Evolutionary conservation across 92 coral and sea anemone species (phyloP).

Genomic region (Ricordea florida): DNA sequence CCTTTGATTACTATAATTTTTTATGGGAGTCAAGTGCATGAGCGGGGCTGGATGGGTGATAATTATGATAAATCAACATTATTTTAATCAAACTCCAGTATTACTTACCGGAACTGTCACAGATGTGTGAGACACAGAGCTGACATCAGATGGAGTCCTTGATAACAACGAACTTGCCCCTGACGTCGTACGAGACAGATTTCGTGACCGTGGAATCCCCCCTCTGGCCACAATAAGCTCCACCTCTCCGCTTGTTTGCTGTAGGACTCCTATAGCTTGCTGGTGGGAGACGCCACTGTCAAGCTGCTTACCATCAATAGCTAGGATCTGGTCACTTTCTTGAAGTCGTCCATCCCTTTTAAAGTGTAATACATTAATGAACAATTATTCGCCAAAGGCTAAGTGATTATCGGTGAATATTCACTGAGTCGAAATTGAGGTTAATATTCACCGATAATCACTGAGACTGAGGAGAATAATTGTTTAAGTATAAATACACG

Average conservation of each 20-base stretch:
- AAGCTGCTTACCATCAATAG: slow-evolving; percentile 87
- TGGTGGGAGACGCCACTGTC: slow-evolving; percentile 96
- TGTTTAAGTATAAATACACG: too few relatives aligned
- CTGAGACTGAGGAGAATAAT: too few relatives aligned
- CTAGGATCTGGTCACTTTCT: slow-evolving; percentile 97
- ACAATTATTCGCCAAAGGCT: too few relatives aligned
- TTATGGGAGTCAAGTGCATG: too few relatives aligned
- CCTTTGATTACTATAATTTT: too few relatives aligned
- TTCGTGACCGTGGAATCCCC: slow-evolving; percentile 81
- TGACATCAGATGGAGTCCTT: slow-evolving; percentile 88
- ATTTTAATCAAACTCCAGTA: too few relatives aligned
- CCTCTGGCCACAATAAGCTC: slow-evolving; percentile 96
- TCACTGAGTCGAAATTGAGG: too few relatives aligned
- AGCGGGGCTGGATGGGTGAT: too few relatives aligned
- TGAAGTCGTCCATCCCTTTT: slow-evolving; percentile 95
- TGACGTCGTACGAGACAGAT: slow-evolving; percentile 88
- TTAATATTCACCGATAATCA: too few relatives aligned
- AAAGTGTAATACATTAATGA: too few relatives aligned
- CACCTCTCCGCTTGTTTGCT: slow-evolving; percentile 90
- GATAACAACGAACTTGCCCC: slow-evolving; percentile 89
- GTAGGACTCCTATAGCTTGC: slow-evolving; percentile 94
- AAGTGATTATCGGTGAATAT: too few relatives aligned
- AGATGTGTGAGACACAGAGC: slow-evolving; percentile 83
- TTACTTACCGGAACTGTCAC: slow-evolving; percentile 74
- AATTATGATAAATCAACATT: too few relatives aligned